Evolutionary conservation across 2,113 vertebrate genomes (phyloP).

Genomic region (Delphinus delphis): DNA sequence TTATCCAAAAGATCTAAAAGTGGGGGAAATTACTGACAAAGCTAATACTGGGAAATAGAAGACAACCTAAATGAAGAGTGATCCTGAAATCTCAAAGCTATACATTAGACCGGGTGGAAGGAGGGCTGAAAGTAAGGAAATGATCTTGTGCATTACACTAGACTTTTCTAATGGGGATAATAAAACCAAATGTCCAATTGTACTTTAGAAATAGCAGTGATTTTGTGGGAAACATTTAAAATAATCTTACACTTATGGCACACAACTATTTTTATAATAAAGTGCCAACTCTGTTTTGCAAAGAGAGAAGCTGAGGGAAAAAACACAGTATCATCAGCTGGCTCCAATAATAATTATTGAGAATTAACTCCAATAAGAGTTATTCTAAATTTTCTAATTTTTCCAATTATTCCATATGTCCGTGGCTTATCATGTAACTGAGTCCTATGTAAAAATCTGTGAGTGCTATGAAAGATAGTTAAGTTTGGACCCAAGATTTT

Average conservation of each 20-base stretch:
- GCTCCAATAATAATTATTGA: neutral
- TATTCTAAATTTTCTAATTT: neutral
- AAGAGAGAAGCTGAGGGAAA: neutral
- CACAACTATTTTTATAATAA: conserved; percentile 54
- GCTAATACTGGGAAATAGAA: neutral
- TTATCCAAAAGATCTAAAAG: neutral
- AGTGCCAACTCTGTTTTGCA: conserved; percentile 56
- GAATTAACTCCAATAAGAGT: conserved; percentile 12
- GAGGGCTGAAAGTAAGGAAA: conserved; percentile 45
- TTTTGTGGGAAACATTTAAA: conserved; percentile 68
- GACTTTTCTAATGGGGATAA: conserved; percentile 64
- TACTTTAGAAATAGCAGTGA: conserved; percentile 47
- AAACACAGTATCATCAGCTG: neutral
- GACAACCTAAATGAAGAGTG: neutral
- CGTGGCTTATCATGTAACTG: neutral
- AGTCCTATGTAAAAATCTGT: neutral
- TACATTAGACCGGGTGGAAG: neutral
- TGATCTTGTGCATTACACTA: conserved; percentile 52
- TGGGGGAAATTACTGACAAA: neutral
- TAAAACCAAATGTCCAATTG: conserved; percentile 60
- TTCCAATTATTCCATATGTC: conserved; percentile 9
- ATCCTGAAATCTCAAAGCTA: neutral
- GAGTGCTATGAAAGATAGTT: neutral
- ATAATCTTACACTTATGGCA: conserved; percentile 60
- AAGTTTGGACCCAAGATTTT: neutral